Conservation (phyloP, 2,888 invertebrate genomes). For the Spodoptera picta region DNA sequence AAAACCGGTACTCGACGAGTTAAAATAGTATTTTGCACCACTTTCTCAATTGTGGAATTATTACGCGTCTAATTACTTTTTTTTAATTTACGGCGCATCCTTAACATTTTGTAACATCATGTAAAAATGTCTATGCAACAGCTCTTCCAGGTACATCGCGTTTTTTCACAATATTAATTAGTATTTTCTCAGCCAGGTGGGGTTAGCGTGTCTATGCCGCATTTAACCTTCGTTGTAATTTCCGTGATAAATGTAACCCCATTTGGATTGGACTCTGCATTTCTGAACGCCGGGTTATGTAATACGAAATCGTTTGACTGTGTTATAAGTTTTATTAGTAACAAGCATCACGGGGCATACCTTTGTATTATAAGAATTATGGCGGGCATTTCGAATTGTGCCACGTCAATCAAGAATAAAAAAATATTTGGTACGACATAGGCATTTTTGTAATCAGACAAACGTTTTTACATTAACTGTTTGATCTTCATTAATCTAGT, state of each 20-base stretch:
- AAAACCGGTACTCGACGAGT: too few relatives aligned
- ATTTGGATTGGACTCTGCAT: slow-evolving; percentile 67
- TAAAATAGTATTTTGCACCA: too few relatives aligned
- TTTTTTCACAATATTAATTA: slow-evolving; percentile 53
- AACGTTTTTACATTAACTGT: slow-evolving; percentile 5
- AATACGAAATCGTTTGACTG: slow-evolving; percentile 42
- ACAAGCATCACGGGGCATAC: slow-evolving; percentile 1
- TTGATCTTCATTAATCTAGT: slow-evolving; percentile 4
- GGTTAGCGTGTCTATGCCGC: slow-evolving; percentile 74
- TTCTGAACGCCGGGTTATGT: slow-evolving; percentile 55
- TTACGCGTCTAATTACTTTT: too few relatives aligned
- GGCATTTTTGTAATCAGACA: neutral
- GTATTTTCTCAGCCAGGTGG: slow-evolving; percentile 63
- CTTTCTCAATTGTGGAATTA: too few relatives aligned
- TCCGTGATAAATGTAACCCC: slow-evolving; percentile 73
- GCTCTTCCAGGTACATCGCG: slow-evolving; percentile 20
- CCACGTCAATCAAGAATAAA: neutral
- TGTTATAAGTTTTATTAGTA: slow-evolving; percentile 20
- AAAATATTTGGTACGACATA: neutral
- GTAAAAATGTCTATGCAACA: slow-evolving; percentile 23
- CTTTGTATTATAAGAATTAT: neutral
- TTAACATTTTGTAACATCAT: neutral
- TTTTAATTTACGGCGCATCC: too few relatives aligned
- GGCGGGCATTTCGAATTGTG: neutral
- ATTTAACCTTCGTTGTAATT: slow-evolving; percentile 78